Conservation (phyloP, 64 coral and sea anemone genomes). For the Platygyra sinensis region DNA sequence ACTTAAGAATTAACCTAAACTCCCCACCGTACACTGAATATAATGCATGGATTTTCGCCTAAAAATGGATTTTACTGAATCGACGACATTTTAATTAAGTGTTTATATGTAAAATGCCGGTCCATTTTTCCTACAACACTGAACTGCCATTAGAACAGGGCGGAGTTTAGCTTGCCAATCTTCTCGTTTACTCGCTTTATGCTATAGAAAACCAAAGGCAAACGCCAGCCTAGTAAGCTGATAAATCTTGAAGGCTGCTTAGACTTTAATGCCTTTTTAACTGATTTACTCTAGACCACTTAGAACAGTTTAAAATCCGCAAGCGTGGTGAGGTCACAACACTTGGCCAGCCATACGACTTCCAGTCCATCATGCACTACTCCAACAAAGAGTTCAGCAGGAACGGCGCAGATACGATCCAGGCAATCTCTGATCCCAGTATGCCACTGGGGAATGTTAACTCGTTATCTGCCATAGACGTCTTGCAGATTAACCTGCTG, state of each 20-base stretch:
- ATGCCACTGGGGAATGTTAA: conserved; percentile 60
- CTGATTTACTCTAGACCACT: background rate
- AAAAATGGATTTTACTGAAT: too few relatives aligned
- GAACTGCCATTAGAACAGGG: too few relatives aligned
- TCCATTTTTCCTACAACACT: too few relatives aligned
- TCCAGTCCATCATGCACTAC: conserved; percentile 79
- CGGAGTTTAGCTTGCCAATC: too few relatives aligned
- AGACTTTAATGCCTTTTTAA: background rate
- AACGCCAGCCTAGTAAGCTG: too few relatives aligned
- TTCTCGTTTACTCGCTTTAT: too few relatives aligned
- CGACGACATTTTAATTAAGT: too few relatives aligned
- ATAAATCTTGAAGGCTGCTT: too few relatives aligned
- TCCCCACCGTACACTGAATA: background rate
- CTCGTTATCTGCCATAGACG: conserved; percentile 72
- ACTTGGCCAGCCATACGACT: conserved; percentile 69
- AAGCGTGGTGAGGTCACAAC: background rate
- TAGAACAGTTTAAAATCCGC: conserved; percentile 44
- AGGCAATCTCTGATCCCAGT: conserved; percentile 44
- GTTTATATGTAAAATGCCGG: too few relatives aligned
- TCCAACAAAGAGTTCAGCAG: conserved; percentile 70
- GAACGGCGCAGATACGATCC: conserved; percentile 73
- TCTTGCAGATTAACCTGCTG: conserved; percentile 77
- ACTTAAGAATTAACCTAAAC: too few relatives aligned
- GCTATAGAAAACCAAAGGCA: too few relatives aligned
- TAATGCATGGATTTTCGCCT: too few relatives aligned